Conservation (phyloP, 1,140 invertebrate genomes). For the Apis dorsata region DNA sequence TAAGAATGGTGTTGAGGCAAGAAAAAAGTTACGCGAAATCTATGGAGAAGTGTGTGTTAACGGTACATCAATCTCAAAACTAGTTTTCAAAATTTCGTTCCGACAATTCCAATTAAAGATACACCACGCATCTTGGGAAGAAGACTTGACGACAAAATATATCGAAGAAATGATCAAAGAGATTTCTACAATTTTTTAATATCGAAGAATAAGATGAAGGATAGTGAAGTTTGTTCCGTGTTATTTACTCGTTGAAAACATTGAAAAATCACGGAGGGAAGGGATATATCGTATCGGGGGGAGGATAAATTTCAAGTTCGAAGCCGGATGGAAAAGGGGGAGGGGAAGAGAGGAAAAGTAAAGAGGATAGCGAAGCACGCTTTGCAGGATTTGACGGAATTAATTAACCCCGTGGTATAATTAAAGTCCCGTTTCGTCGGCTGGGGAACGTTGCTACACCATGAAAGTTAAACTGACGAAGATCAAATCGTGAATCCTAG, state of each 20-base stretch:
- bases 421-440: conserved; percentile 75
- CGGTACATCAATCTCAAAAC: too few relatives aligned
- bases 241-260: too few relatives aligned
- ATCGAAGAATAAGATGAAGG: not conserved
- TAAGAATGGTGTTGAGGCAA: too few relatives aligned
- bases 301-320: conserved; percentile 37
- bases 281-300: conserved; percentile 2
- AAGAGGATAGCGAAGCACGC: conserved; percentile 45
- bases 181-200: not conserved
- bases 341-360: conserved; percentile 20
- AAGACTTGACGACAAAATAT: too few relatives aligned
- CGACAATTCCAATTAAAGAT: too few relatives aligned
- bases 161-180: not conserved
- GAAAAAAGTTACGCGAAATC: too few relatives aligned
- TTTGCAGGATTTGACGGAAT: conserved; percentile 69
- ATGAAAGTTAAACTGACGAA: conserved; percentile 69
- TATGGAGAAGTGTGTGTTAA: too few relatives aligned
- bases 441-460: conserved; percentile 9
- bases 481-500: conserved; percentile 74
- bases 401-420: conserved; percentile 76
- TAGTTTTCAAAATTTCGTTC: too few relatives aligned
- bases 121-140: too few relatives aligned
- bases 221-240: not conserved
- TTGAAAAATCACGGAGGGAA: not conserved
- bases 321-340: not conserved